phyloP scores from a whole-genome alignment of 1,140 invertebrate genomes.

The Ceratina calcarata region DNA sequence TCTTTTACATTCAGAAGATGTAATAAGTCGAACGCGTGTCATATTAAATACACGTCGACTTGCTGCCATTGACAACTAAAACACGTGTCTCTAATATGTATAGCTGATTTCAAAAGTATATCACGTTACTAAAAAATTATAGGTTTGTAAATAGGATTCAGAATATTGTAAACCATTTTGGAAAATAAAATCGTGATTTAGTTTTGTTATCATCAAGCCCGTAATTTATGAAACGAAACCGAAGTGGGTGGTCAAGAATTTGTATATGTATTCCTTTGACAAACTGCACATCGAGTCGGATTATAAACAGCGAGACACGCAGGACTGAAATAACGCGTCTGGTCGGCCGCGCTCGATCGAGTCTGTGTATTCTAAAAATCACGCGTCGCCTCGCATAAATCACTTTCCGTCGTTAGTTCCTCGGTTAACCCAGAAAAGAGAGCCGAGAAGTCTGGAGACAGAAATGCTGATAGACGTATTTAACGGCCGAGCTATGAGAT shows the following conservation, averaged over 20 bases:
- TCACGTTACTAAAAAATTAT: too few species aligned
- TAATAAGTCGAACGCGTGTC: not conserved
- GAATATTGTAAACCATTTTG: too few species aligned
- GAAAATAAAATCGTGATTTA: too few species aligned
- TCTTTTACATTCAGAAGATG: too few species aligned
- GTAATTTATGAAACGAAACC: too few species aligned
- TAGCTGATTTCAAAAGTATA: too few species aligned
- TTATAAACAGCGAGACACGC: constrained; percentile 15
- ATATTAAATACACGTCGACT: constrained; percentile 19
- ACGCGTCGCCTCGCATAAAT: not conserved
- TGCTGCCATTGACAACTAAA: not conserved
- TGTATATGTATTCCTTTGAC: too few species aligned
- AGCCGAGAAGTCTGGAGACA: not conserved
- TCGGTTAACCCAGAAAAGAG: not conserved
- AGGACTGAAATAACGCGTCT: constrained; percentile 8
- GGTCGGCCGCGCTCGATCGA: not conserved
- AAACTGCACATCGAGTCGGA: constrained; percentile 1
- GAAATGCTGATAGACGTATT: not conserved
- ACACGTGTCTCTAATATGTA: too few species aligned
- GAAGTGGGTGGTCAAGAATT: too few species aligned
- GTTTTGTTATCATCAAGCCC: too few species aligned
- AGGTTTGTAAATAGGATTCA: too few species aligned
- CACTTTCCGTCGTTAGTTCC: constrained; percentile 1
- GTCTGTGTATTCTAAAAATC: not conserved
- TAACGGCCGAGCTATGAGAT: not conserved